A percentile compares a stretch with the other conserved stretches of the same genome.
phyloP scores from a whole-genome alignment of 2,888 invertebrate species.

The Metopia argyrocephala region DNA sequence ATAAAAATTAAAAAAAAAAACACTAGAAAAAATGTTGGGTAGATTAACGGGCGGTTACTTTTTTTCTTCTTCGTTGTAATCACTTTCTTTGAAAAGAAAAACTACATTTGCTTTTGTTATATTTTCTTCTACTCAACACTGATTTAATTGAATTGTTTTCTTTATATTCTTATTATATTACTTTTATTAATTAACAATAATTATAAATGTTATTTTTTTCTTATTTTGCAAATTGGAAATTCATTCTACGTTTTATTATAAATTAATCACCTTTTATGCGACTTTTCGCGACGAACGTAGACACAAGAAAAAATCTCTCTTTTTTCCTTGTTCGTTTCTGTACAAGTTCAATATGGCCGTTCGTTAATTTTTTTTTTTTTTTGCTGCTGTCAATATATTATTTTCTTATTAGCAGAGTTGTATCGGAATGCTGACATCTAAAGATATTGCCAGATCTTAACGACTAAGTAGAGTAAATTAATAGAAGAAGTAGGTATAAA shows the following conservation, averaged over 20 bases:
- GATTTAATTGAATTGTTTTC: slow-evolving; percentile 27
- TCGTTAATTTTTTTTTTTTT: slow-evolving; percentile 52
- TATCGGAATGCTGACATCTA: slow-evolving; percentile 39
- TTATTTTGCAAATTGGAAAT: slow-evolving; percentile 57
- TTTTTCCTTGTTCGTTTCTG: slow-evolving; percentile 59
- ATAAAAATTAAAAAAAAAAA: slow-evolving; percentile 31
- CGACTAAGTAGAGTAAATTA: neutral
- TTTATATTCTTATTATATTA: slow-evolving; percentile 10
- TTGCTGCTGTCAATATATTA: slow-evolving; percentile 43
- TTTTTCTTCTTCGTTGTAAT: slow-evolving; percentile 53
- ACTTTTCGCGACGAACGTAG: slow-evolving; percentile 65
- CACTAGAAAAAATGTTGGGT: slow-evolving; percentile 49
- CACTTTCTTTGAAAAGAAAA: slow-evolving; percentile 54
- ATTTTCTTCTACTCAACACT: slow-evolving; percentile 47
- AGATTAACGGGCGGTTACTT: slow-evolving; percentile 65
- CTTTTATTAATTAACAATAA: slow-evolving; percentile 26
- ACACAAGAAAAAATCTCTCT: slow-evolving; percentile 64
- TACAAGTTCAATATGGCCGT: slow-evolving; percentile 65
- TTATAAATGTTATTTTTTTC: slow-evolving; percentile 28
- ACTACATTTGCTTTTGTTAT: slow-evolving; percentile 36
- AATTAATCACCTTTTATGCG: slow-evolving; percentile 68
- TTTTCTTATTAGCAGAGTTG: slow-evolving; percentile 43
- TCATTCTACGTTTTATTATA: slow-evolving; percentile 58
- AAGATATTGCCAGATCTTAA: slow-evolving; percentile 12
- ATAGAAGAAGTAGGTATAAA: neutral